Conservation (phyloP, 2,113 vertebrate species). For the Boulengeromyrus knoepffleri region DNA sequence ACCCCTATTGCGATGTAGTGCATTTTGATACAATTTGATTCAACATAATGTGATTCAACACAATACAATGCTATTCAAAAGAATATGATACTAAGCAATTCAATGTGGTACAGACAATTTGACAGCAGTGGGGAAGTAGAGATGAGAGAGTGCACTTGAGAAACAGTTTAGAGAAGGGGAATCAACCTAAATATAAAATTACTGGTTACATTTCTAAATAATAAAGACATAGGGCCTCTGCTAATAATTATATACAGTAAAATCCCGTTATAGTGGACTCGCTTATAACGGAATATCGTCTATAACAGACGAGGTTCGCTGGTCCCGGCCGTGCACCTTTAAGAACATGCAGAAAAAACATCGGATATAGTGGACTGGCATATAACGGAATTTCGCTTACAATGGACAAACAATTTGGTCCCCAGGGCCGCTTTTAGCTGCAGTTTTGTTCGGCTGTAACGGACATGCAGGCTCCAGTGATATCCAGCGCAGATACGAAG, state of each 20-base stretch:
- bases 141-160: neutral
- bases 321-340: too few relatives aligned
- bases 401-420: too few relatives aligned
- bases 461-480: too few relatives aligned
- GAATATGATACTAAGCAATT: neutral
- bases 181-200: neutral
- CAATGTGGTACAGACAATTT: neutral
- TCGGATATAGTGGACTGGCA: too few relatives aligned
- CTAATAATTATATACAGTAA: neutral
- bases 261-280: too few relatives aligned
- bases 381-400: too few relatives aligned
- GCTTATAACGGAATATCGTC: too few relatives aligned
- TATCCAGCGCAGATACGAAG: too few relatives aligned
- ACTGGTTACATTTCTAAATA: neutral
- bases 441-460: too few relatives aligned
- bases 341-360: too few relatives aligned
- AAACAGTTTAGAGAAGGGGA: neutral
- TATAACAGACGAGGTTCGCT: too few relatives aligned
- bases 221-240: neutral
- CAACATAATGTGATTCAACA: neutral
- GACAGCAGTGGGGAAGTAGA: neutral
- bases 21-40: neutral
- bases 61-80: neutral
- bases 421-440: too few relatives aligned
- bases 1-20: neutral